Base-by-base conservation (phyloP, 2,797 vertebrate species). In the Carapus acus region DNA sequence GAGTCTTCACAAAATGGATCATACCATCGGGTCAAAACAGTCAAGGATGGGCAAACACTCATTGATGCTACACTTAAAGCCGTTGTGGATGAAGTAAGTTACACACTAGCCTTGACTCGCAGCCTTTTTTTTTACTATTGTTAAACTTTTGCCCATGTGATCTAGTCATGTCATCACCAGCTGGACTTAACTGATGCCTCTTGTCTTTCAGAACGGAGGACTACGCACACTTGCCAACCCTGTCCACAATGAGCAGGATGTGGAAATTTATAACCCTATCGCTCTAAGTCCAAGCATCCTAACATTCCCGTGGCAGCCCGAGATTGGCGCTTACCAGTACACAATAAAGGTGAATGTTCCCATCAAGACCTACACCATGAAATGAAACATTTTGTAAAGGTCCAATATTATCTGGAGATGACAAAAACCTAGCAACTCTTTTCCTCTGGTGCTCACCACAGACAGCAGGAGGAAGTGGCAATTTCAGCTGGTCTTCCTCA, bases 291-390 rank as follows among this genome's bases (percentile, higher is more conserved):
- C 95, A 5, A 84, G 83, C 65, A 90, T 97, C 76, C 86, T 99
- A 67, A 93, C 90, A 0, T 98, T 97, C 82, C 96, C 94, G 15
- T 98, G 96, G 96, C 96, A 99, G 75, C 91, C 93, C 6, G 92
- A 89, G 80, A 84, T 91, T 2, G 94, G 92, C 60, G 84, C 89
- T 8, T 97, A 97, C 84, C 93, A 94, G 78, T 93, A 97, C 70
- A 88, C 83, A 42, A 93, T 99, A 76, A 83, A 92, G 92, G 96
- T 97, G 85, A 64, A 55, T 24, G 39, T 51, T 62, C 1, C 31
- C 51, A 59, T 46, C 24, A 38, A 2, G 42, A 22, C n/a, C 9
- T 27, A 9, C 4, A 9, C 24, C 24, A 4, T 27, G 24, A 27
- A 27, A 27, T 27, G n/a, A 27, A 27, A 27, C 9, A 27, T 27